Conservation (phyloP, 2,888 invertebrate species). For the Patella pellucida region DNA sequence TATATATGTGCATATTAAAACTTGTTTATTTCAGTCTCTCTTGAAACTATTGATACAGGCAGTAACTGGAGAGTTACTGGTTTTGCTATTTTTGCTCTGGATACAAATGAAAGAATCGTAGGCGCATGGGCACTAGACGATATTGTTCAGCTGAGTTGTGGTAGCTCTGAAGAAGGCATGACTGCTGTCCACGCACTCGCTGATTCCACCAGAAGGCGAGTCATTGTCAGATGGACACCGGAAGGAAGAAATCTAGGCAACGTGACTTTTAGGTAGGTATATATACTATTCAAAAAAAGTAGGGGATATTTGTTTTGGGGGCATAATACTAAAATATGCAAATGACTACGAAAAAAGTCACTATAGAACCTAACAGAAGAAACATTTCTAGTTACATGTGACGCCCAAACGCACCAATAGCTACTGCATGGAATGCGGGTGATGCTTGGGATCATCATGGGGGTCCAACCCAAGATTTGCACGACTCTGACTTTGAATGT, state of each 20-base stretch:
- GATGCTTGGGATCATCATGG: too few relatives aligned
- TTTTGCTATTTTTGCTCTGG: neutral
- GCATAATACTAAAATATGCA: too few relatives aligned
- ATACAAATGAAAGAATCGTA: neutral
- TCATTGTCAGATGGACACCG: neutral
- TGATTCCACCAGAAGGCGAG: neutral
- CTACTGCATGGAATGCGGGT: too few relatives aligned
- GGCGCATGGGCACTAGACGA: neutral
- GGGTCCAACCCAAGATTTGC: too few relatives aligned
- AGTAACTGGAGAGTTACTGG: neutral
- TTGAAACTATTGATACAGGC: neutral
- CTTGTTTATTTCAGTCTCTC: neutral
- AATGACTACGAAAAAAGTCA: too few relatives aligned
- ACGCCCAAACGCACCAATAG: too few relatives aligned
- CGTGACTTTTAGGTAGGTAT: neutral
- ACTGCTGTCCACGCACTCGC: neutral
- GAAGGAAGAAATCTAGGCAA: neutral
- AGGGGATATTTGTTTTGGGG: too few relatives aligned
- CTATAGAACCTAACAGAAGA: too few relatives aligned
- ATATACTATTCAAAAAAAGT: too few relatives aligned
- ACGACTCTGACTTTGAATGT: too few relatives aligned
- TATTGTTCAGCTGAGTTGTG: neutral
- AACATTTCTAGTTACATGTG: too few relatives aligned
- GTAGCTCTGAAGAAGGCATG: neutral
- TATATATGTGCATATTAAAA: too few relatives aligned